These are phyloP conservation scores for Sweltsa coloradensis DNA, from an alignment of 1,140 invertebrate genomes.

Conservation along the genomic window DNA sequence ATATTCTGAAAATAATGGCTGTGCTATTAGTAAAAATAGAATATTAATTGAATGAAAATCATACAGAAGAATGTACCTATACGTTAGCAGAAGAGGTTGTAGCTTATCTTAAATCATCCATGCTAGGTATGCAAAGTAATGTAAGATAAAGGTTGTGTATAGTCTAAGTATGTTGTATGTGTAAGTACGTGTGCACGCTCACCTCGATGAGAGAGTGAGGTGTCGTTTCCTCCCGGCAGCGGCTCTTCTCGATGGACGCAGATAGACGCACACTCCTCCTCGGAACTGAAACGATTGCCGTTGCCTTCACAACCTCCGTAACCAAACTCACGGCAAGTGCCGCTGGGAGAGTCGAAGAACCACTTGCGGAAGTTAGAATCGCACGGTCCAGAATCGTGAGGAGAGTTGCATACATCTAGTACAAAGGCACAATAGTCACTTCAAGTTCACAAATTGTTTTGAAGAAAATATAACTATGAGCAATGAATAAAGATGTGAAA, in stretches of 20 bases:
- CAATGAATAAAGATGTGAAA: constrained; percentile 8
- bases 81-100: too few relatives aligned
- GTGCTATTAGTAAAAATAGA: too few relatives aligned
- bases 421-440: too few relatives aligned
- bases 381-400: constrained; percentile 55
- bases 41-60: too few relatives aligned
- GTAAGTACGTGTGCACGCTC: too few relatives aligned
- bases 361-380: constrained; percentile 43
- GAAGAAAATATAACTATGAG: not conserved
- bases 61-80: too few relatives aligned
- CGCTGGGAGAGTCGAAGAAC: constrained; percentile 46
- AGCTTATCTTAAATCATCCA: too few relatives aligned
- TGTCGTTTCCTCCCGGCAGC: constrained; percentile 29
- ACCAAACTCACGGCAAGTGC: constrained; percentile 52
- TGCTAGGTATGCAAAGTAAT: too few relatives aligned
- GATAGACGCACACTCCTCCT: constrained; percentile 52
- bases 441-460: too few relatives aligned
- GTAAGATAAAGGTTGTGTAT: constrained; percentile 11
- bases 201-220: constrained; percentile 28
- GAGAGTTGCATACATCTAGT: constrained; percentile 45
- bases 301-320: constrained; percentile 82
- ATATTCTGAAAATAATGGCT: too few relatives aligned
- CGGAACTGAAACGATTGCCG: constrained; percentile 63
- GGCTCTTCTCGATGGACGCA: constrained; percentile 42
- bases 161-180: too few relatives aligned